Conservation (phyloP, 2,888 invertebrate species). For the Melanotus villosus region DNA sequence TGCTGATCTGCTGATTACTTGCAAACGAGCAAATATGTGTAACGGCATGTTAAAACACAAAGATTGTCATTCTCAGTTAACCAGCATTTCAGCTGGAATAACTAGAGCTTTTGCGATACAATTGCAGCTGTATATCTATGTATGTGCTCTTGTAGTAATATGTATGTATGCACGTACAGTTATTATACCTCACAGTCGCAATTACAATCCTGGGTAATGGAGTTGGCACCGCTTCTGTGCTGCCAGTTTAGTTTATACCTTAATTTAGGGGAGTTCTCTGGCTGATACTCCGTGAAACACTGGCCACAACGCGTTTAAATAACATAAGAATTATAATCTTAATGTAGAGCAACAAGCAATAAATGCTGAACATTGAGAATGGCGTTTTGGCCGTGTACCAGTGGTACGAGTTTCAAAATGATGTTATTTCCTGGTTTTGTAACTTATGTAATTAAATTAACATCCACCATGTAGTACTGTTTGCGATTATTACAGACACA, state of each 20-base stretch:
- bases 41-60: constrained; percentile 24
- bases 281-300: constrained; percentile 35
- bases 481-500: too few relatives aligned
- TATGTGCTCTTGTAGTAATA: constrained; percentile 36
- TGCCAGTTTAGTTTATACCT: constrained; percentile 46
- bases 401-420: constrained; percentile 5
- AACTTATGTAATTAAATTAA: too few relatives aligned
- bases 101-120: constrained; percentile 30
- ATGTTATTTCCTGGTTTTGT: constrained; percentile 6
- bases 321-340: constrained; percentile 45
- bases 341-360: constrained; percentile 46
- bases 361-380: constrained; percentile 26
- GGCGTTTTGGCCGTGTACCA: constrained; percentile 36
- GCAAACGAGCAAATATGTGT: constrained; percentile 20
- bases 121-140: constrained; percentile 37
- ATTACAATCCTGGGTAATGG: constrained; percentile 51
- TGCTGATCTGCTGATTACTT: neutral
- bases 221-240: constrained; percentile 48
- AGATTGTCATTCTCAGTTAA: constrained; percentile 35
- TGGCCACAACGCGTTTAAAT: constrained; percentile 41
- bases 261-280: constrained; percentile 40
- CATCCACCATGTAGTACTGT: too few relatives aligned
- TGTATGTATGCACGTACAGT: constrained; percentile 45
- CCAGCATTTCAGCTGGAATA: constrained; percentile 28
- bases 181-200: constrained; percentile 48